Base-by-base conservation (phyloP, 2,888 invertebrate genomes). In the Hypsopygia costalis region DNA sequence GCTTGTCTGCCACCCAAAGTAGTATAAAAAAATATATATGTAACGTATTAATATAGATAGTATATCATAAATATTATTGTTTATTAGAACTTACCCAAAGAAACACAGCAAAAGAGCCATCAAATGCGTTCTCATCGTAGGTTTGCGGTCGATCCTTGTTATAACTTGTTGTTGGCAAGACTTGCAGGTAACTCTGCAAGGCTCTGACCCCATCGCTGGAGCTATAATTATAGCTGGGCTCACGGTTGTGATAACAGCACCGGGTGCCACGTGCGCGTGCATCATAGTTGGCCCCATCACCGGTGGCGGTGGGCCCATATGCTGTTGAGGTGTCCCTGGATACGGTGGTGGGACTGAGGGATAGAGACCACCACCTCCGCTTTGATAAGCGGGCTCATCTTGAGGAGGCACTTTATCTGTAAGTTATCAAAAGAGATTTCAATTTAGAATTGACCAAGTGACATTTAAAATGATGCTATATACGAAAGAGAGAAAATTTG, bases 121-220 rank as follows among this genome's bases (percentile, higher is more conserved):
- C 6, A 91, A 54, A 62, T 91, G 91, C 0, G 91, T 91, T 39
- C 79, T 83, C 4, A 81, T 76, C 0, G 86, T 79, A 4, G 91
- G 58, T 42, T 69, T 81, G 29, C 54, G 58, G 48, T 73, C 69
- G 20, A 89, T 60, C 21, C 78, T 75, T 0, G 91, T 90, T 8
- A 81, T 61, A 0, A 89, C 73, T 11, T 75, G 75, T 6, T 66
- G 62, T 21, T 81, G 76, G 44, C 91, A 91, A 1, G 78, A 78
- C 1, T 71, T 82, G 47, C 91, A 91, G 7, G 74, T 67, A 0
- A 73, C 38, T 0, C 43, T 22, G 0, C 72, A 42, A 0, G 81
- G 60, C 0, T 50, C 42, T 0, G 75, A 56, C 0, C 76, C 70
- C 63, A 81, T 67, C 6, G 43, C 35, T 6, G 28, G 32, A 7